A percentile compares a stretch with the other conserved stretches of the same genome.
Conservation (phyloP, 2,888 invertebrate species). For the Diaprepes abbreviatus region DNA sequence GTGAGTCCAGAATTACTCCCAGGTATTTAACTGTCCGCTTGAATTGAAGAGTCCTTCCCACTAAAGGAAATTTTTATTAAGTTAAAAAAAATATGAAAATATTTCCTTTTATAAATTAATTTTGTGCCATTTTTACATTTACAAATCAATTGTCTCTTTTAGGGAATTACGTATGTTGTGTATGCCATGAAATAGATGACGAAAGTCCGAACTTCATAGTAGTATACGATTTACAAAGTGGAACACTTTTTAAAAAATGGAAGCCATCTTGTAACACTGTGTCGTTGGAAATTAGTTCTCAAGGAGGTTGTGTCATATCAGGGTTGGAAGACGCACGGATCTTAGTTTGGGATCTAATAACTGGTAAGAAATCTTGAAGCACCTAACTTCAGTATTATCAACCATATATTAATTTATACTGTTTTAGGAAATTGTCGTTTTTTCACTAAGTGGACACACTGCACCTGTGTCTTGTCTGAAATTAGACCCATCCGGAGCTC, state of each 20-base stretch:
- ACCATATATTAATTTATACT: too few species aligned
- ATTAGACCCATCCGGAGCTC: slow-evolving; percentile 79
- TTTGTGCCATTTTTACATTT: too few species aligned
- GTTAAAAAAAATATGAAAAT: too few species aligned
- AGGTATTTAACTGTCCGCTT: too few species aligned
- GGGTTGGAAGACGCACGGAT: slow-evolving; percentile 87
- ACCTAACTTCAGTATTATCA: too few species aligned
- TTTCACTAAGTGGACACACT: slow-evolving; percentile 82
- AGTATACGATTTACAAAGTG: slow-evolving; percentile 91
- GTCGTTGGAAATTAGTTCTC: slow-evolving; percentile 87
- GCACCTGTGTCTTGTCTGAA: slow-evolving; percentile 82
- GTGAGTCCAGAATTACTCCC: too few species aligned
- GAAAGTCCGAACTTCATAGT: slow-evolving; percentile 90
- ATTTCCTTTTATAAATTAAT: too few species aligned
- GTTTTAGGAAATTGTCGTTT: slow-evolving; percentile 81
- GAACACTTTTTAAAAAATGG: slow-evolving; percentile 93
- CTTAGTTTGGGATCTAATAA: slow-evolving; percentile 88
- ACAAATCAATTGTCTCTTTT: too few species aligned
- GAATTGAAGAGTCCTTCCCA: too few species aligned
- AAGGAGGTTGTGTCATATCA: slow-evolving; percentile 86
- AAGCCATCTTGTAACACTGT: slow-evolving; percentile 88
- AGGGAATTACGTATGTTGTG: slow-evolving; percentile 82
- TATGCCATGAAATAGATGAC: slow-evolving; percentile 79
- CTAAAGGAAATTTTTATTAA: too few species aligned
- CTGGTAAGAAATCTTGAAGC: slow-evolving; percentile 76